Evolutionary conservation across 2,888 invertebrate genomes (phyloP).

Genomic region (Melolontha melolontha): DNA sequence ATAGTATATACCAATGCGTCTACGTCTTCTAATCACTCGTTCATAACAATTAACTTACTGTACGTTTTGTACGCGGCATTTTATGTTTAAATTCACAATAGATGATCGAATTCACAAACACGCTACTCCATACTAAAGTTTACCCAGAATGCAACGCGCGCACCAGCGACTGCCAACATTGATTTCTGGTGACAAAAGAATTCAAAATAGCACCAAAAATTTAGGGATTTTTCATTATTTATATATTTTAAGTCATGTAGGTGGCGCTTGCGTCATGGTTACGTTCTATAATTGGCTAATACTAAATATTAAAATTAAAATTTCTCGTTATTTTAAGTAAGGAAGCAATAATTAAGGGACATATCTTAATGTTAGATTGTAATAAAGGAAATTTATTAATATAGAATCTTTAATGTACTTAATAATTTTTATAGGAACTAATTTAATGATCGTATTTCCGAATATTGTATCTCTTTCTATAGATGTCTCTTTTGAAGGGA

Average conservation of each 20-base stretch:
- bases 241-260: conserved; percentile 13
- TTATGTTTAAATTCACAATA: conserved; percentile 32
- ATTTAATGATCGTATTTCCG: too few species aligned
- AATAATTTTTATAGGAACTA: too few species aligned
- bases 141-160: conserved; percentile 60
- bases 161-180: conserved; percentile 61
- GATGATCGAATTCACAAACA: conserved; percentile 50
- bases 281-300: neutral
- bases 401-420: too few species aligned
- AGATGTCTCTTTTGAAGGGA: neutral
- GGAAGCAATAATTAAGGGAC: too few species aligned
- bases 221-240: conserved; percentile 60
- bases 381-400: too few species aligned
- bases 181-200: conserved; percentile 66
- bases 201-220: conserved; percentile 62
- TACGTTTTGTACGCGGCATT: conserved; percentile 65
- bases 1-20: conserved; percentile 43
- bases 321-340: too few species aligned
- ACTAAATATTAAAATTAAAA: too few species aligned
- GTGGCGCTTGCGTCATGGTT: conserved; percentile 1
- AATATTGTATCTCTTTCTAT: neutral
- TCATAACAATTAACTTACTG: conserved; percentile 60
- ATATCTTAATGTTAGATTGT: too few species aligned
- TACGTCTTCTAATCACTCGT: conserved; percentile 42
- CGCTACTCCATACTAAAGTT: conserved; percentile 60